These are phyloP conservation scores for Vandiemenella viatica DNA, from an alignment of 2,888 invertebrate genomes.

Conservation along the genomic window DNA sequence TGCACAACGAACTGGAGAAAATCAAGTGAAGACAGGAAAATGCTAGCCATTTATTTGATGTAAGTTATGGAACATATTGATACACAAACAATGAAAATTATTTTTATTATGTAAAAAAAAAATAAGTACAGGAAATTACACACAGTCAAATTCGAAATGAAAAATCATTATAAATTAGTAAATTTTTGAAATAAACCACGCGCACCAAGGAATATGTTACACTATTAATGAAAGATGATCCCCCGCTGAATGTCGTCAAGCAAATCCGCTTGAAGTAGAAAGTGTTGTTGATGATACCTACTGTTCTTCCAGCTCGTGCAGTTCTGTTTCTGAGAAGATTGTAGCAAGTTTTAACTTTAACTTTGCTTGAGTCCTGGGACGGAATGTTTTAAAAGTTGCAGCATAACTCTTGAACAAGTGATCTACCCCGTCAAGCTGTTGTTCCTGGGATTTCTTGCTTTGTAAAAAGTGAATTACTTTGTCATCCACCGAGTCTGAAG, in stretches of 20 bases:
- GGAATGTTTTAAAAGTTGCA: slow-evolving; percentile 2
- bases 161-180: neutral
- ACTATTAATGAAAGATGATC: neutral
- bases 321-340: neutral
- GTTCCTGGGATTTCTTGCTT: neutral
- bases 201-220: too few species aligned
- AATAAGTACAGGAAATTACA: too few species aligned
- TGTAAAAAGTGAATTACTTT: slow-evolving; percentile 1
- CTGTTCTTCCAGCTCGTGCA: neutral
- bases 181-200: neutral
- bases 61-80: too few species aligned
- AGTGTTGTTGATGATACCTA: neutral
- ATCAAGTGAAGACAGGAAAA: too few species aligned
- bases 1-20: too few species aligned
- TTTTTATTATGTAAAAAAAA: too few species aligned
- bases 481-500: neutral
- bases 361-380: neutral
- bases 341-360: slow-evolving; percentile 1
- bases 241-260: neutral
- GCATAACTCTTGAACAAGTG: neutral
- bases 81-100: too few species aligned
- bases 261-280: neutral
- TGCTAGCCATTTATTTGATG: too few species aligned
- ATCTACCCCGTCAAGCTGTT: neutral
- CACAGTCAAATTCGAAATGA: neutral